Evolutionary conservation across 2,888 invertebrate species (phyloP).

Genomic region (Dexiosoma caninum): DNA sequence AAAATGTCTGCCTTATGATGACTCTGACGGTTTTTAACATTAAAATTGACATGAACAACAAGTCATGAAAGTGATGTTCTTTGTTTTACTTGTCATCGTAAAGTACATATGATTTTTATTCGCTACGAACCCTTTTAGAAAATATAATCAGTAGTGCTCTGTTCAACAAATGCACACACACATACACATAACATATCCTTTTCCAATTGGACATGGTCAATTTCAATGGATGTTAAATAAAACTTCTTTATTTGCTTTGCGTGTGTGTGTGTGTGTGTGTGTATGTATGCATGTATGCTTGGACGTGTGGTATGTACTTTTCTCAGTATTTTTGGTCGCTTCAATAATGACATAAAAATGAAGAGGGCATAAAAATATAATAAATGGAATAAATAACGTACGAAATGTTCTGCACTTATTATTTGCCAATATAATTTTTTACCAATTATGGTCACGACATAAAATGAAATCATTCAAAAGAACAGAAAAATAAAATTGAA

Average conservation of each 20-base stretch:
- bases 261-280: background rate
- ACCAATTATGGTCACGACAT: conserved; percentile 65
- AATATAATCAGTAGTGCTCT: no score
- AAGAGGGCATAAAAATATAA: background rate
- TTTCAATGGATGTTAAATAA: conserved; percentile 12
- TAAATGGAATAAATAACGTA: conserved; percentile 15
- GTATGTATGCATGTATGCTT: background rate
- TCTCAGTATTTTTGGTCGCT: conserved; percentile 13
- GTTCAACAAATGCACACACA: background rate
- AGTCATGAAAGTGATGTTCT: conserved; percentile 65
- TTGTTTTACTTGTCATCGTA: conserved; percentile 64
- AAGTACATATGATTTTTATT: conserved; percentile 9
- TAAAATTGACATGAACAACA: conserved; percentile 46
- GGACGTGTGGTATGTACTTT: background rate
- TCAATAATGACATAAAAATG: conserved; percentile 16
- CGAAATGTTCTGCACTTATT: conserved; percentile 38
- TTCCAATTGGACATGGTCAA: background rate
- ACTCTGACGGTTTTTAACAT: conserved; percentile 37
- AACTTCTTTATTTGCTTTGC: background rate
- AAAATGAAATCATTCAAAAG: conserved; percentile 42
- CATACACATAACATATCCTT: background rate
- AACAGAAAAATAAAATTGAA: background rate
- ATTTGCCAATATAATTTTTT: conserved; percentile 50
- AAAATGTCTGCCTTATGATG: conserved; percentile 44
- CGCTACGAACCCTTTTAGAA: background rate